Base-by-base conservation (phyloP, 1,140 invertebrate genomes). In the Anagrus nilaparvatae region DNA sequence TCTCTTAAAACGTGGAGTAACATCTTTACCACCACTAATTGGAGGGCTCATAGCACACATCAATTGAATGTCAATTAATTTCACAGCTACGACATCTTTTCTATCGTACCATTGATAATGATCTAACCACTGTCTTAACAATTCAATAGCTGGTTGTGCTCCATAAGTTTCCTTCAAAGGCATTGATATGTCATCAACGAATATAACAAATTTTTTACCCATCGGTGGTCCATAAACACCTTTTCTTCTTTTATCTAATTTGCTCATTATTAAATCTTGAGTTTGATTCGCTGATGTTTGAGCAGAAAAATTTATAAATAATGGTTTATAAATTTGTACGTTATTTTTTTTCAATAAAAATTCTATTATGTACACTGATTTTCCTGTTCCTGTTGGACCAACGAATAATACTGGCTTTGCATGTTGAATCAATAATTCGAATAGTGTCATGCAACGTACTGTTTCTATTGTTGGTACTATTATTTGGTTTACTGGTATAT, bases 171-270 rank as follows among this genome's bases (percentile, higher is more conserved):
- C 87, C 42, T 82, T 79, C 47, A 85, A 65, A 0, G 91, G 91
- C 86, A 95, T 90, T 49, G 90, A 94, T 4, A 97, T 75, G 61
- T 97, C 92, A 59, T 97, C 92, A 4, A 97, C 85, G 62, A 96
- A 96, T 18, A 95, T 76, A 10, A 96, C 81, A 69, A 82, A 82
- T 49, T 81, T 81, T 60, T 89, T 94, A 2, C 89, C 89, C 13
- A 79, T 75, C 0, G 90, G 87, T 5, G 92, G 90, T 0, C 92
- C 92, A 63, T 77, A 96, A n/a, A 94, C 84, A 4, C 91, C 91
- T 74, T 95, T 95, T 42, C 88, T 75, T 43, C 92, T 74, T 62
- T 92, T 95, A 60, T 96, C 91, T 39, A 97, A 64, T 64, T 94
- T 95, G 12, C 79, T 82, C 90, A 96, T 94, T 33, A 97, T 89